Percentiles rank a stretch among this genome's conserved stretches.
phyloP scores from a whole-genome alignment of 2,113 vertebrate species.

The Cyphomyrus discorhynchus region DNA sequence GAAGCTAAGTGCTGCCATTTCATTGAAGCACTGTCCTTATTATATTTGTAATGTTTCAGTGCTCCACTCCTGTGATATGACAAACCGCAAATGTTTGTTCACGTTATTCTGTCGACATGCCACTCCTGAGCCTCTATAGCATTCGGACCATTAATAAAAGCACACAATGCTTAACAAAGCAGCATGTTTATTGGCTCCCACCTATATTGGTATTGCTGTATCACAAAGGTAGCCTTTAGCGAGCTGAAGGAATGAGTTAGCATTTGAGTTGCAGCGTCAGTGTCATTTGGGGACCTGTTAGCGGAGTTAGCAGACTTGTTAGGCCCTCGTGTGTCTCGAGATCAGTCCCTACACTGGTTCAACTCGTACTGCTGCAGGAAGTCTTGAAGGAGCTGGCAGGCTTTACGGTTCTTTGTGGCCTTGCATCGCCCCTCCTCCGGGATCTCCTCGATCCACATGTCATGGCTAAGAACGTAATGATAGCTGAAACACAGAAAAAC shows the following conservation, averaged over 20 bases:
- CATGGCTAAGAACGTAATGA: constrained; percentile 51
- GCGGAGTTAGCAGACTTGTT: neutral
- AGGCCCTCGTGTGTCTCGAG: too few species aligned
- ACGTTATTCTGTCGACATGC: constrained; percentile 54
- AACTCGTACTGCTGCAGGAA: constrained; percentile 34
- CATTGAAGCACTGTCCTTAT: constrained; percentile 27
- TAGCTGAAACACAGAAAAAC: constrained; percentile 33
- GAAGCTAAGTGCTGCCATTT: constrained; percentile 27
- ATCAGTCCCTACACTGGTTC: constrained; percentile 31
- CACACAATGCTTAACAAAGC: constrained; percentile 59
- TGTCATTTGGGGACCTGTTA: neutral
- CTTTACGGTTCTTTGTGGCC: constrained; percentile 34
- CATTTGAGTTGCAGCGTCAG: neutral
- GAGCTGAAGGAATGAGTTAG: too few species aligned
- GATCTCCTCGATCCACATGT: constrained; percentile 57
- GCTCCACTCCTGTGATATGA: constrained; percentile 31
- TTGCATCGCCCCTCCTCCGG: constrained; percentile 36
- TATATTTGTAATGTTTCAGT: neutral
- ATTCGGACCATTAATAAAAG: constrained; percentile 67
- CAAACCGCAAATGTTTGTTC: constrained; percentile 33
- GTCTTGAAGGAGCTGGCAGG: constrained; percentile 42
- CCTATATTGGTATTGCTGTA: neutral
- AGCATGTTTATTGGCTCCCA: neutral
- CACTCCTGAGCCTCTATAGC: neutral
- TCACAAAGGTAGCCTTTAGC: neutral